Conservation (phyloP, 2,888 invertebrate genomes). For the Lagria hirta region DNA sequence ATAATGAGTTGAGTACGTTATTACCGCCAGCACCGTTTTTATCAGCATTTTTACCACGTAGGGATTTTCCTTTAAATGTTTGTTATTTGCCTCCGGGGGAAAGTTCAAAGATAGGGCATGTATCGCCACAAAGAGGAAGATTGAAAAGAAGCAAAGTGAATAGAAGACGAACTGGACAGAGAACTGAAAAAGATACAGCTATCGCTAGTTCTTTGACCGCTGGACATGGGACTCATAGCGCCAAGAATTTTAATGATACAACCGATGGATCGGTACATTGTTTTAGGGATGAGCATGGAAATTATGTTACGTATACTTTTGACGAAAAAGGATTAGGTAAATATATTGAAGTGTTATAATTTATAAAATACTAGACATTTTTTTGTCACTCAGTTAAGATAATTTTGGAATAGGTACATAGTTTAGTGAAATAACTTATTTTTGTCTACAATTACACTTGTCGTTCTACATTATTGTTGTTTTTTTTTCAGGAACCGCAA, state of each 20-base stretch:
- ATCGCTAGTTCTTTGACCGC: constrained; percentile 54
- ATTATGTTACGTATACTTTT: constrained; percentile 86
- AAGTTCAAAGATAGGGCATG: constrained; percentile 35
- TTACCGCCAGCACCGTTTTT: constrained; percentile 59
- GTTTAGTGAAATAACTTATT: no score
- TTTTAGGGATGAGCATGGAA: constrained; percentile 82
- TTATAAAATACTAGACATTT: no score
- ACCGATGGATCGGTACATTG: constrained; percentile 83
- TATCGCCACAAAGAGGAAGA: constrained; percentile 34
- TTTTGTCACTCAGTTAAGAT: no score
- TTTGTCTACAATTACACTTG: no score
- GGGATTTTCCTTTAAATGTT: constrained; percentile 57
- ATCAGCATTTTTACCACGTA: constrained; percentile 64
- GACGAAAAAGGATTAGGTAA: constrained; percentile 70
- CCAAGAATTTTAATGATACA: constrained; percentile 80
- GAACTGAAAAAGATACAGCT: constrained; percentile 45
- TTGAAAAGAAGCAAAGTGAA: constrained; percentile 34
- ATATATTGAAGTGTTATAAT: no score
- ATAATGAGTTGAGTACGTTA: constrained; percentile 66
- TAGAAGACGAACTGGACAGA: constrained; percentile 28
- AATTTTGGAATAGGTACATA: no score
- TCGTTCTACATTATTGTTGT: not conserved
- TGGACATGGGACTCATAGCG: constrained; percentile 64
- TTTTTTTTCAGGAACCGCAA: constrained; percentile 33
- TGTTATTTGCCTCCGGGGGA: constrained; percentile 50